Evolutionary conservation across 1,140 invertebrate species (phyloP).

Genomic region (Physella acuta): DNA sequence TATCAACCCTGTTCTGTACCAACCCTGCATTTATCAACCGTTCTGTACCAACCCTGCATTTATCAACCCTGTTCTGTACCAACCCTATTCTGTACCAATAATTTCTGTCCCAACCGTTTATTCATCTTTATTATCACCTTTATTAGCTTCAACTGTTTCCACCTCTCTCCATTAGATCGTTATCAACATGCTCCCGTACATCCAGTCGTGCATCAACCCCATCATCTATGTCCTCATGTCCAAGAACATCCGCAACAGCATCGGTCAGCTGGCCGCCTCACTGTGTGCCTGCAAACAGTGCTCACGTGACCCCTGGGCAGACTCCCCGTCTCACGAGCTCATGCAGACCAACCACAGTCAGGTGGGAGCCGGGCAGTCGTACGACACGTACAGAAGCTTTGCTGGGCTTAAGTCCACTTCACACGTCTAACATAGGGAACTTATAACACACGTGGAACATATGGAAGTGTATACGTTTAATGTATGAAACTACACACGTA

Average conservation of each 20-base stretch:
- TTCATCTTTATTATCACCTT: background rate
- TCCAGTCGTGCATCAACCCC: conserved; percentile 63
- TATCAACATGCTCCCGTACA: conserved; percentile 50
- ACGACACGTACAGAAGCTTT: background rate
- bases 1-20: too few relatives aligned
- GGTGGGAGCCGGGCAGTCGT: background rate
- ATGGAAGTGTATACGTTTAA: too few relatives aligned
- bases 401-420: conserved; percentile 3
- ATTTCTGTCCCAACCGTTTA: too few relatives aligned
- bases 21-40: too few relatives aligned
- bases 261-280: background rate
- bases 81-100: too few relatives aligned
- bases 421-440: too few relatives aligned
- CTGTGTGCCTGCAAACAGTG: conserved; percentile 7
- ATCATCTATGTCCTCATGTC: conserved; percentile 67
- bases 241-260: conserved; percentile 58
- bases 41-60: too few relatives aligned
- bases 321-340: conserved; percentile 17
- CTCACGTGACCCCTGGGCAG: background rate
- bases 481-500: too few relatives aligned
- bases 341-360: conserved; percentile 20
- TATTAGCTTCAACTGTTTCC: background rate
- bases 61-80: too few relatives aligned
- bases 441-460: too few relatives aligned
- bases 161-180: conserved; percentile 42